Base-by-base conservation (phyloP, 2,797 vertebrate genomes). In the Picus viridis region DNA sequence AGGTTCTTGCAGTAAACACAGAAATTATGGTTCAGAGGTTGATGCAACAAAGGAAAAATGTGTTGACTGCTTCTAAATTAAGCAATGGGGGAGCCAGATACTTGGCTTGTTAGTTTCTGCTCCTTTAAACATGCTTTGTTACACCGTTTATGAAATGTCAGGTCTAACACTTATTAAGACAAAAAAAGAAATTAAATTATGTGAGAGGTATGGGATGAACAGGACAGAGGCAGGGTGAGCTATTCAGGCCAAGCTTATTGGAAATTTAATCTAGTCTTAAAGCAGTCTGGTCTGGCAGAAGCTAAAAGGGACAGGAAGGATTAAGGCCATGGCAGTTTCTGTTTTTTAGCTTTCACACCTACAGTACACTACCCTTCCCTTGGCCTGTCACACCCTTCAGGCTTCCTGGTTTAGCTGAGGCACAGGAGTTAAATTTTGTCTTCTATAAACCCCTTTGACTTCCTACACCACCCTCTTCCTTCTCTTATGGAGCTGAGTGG, bases 221-320 rank as follows among this genome's bases (percentile, higher is more conserved):
- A 45, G 51, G 69, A 54, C 30, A 62, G 79, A 54, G n/a, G 23
- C 10, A 34, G 69, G n/a, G 36, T 20, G 23, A 94, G 65, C 57
- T 89, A 87, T 85, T 84, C 51, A 86, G 92, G 93, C 81, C 88
- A 91, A 91, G 78, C 56, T 84, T 77, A 83, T 93, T 83, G 92
- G 69, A 90, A 79, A 62, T 56, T 75, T 95, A 90, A 96, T 94
- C 93, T 90, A 86, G 58, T 72, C 62, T 93, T 85, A 90, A 87
- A 83, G 30, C 65, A 90, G 71, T 58, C 91, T 91, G 69, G 62
- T 51, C 69, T 77, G 69, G 81, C 58, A 71, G 56, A 77, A 67
- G 51, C 69, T 80, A 77, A 90, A 87, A 89, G 27, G 67, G 61
- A 91, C 54, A 1, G 2, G n/a, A 72, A 7, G 43, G 74, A 96